Evolutionary conservation across 2,113 vertebrate genomes (phyloP).

Genomic region (Zapornia atra): DNA sequence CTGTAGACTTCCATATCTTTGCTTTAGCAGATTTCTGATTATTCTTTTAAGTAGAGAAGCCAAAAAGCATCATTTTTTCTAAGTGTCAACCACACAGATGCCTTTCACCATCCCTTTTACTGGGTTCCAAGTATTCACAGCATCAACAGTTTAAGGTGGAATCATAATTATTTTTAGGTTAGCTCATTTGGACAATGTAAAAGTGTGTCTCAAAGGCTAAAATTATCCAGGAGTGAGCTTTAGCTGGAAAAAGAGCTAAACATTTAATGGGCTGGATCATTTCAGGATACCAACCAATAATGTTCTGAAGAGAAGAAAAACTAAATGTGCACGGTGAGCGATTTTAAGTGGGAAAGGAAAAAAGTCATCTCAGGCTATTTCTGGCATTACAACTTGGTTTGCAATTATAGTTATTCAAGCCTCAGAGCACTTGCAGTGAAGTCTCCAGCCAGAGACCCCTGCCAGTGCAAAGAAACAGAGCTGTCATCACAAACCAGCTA

Average conservation of each 20-base stretch:
- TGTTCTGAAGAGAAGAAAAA: neutral
- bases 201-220: neutral
- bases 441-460: slow-evolving; percentile 3
- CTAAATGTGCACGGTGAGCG: neutral
- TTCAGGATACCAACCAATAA: neutral
- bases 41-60: neutral
- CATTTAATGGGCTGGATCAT: neutral
- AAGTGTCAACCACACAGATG: neutral
- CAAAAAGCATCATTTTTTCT: neutral
- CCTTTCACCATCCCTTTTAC: neutral
- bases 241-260: neutral
- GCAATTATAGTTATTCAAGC: neutral
- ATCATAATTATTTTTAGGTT: neutral
- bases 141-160: neutral
- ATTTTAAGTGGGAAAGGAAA: neutral
- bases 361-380: neutral
- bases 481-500: neutral
- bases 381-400: neutral
- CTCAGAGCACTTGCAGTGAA: neutral
- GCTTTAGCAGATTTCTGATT: slow-evolving; percentile 31
- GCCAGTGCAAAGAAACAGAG: slow-evolving; percentile 5
- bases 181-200: neutral
- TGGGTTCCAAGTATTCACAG: neutral
- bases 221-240: neutral
- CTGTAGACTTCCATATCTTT: neutral